Conservation (phyloP, 2,888 invertebrate genomes). For the Meandrusa payeni region DNA sequence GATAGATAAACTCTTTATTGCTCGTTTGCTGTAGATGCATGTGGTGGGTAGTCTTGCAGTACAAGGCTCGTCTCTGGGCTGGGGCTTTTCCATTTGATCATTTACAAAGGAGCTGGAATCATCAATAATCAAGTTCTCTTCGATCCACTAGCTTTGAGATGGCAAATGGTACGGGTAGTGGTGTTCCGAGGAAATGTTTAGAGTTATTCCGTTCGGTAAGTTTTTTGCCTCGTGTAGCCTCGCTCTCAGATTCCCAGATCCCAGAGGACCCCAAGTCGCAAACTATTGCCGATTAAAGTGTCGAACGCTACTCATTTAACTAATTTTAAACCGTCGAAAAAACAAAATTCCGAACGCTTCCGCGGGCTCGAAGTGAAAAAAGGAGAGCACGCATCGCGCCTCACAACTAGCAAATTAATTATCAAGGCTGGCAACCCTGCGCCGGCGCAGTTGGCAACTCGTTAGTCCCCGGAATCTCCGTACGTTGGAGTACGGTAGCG, state of each 20-base stretch:
- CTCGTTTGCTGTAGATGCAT: too few relatives aligned
- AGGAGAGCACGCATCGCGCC: constrained; percentile 21
- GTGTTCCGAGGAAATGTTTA: too few relatives aligned
- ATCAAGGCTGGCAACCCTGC: constrained; percentile 31
- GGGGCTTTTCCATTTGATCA: too few relatives aligned
- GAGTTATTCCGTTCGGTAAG: too few relatives aligned
- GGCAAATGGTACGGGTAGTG: too few relatives aligned
- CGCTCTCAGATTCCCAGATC: neutral
- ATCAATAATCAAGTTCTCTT: too few relatives aligned
- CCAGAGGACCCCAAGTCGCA: neutral
- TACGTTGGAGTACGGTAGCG: constrained; percentile 70
- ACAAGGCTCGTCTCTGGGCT: too few relatives aligned
- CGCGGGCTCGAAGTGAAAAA: constrained; percentile 12
- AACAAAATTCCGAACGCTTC: constrained; percentile 22
- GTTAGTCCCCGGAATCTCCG: constrained; percentile 48
- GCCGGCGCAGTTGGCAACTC: constrained; percentile 37
- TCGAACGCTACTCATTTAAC: constrained; percentile 15
- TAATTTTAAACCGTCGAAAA: constrained; percentile 21
- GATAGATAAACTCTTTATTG: too few relatives aligned
- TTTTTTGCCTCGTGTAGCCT: too few relatives aligned
- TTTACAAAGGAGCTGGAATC: too few relatives aligned
- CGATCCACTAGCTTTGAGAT: too few relatives aligned
- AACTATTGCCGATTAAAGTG: constrained; percentile 16
- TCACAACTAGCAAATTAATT: constrained; percentile 28
- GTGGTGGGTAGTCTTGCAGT: too few relatives aligned